phyloP scores from a whole-genome alignment of 2,113 vertebrate genomes.

The Mastomys coucha region DNA sequence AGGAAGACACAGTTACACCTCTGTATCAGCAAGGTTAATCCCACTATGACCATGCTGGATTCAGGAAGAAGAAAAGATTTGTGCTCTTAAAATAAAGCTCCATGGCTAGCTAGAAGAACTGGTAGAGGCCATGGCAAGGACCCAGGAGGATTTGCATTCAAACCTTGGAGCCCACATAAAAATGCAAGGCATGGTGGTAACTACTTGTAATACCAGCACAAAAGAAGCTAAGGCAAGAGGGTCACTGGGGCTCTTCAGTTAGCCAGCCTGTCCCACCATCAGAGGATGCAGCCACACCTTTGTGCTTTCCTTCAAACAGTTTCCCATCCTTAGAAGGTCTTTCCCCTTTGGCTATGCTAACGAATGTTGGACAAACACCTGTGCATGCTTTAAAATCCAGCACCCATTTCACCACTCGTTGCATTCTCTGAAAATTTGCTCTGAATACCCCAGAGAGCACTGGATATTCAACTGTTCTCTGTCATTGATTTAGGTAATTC shows the following conservation, averaged over 20 bases:
- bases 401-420: neutral
- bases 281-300: neutral
- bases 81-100: neutral
- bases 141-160: neutral
- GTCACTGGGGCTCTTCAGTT: too few relatives aligned
- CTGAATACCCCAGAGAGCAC: neutral
- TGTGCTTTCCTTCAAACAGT: neutral
- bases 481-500: neutral
- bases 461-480: neutral
- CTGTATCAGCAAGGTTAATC: neutral
- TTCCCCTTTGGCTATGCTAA: neutral
- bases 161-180: neutral
- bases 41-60: too few relatives aligned
- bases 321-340: neutral
- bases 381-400: neutral
- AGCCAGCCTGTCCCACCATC: neutral
- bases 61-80: neutral
- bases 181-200: too few relatives aligned
- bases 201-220: neutral
- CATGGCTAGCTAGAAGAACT: neutral
- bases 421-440: neutral
- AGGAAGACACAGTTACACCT: conserved; percentile 17
- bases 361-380: neutral
- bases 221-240: neutral
- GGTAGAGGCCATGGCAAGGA: neutral